Conservation (phyloP, 2,888 invertebrate species). For the Allygus modestus region DNA sequence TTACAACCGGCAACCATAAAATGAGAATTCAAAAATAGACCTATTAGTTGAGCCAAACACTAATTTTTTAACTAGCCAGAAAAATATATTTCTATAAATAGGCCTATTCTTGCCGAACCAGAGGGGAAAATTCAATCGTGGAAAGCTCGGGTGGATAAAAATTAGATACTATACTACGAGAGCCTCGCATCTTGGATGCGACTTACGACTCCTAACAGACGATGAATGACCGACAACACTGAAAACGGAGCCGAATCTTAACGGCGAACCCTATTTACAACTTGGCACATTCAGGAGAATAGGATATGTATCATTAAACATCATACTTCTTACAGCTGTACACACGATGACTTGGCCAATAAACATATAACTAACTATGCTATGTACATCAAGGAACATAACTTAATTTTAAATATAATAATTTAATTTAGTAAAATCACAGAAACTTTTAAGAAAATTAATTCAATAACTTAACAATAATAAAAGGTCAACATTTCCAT, state of each 20-base stretch:
- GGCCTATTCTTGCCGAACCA: conserved; percentile 60
- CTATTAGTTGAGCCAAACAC: conserved; percentile 62
- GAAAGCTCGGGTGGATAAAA: conserved; percentile 54
- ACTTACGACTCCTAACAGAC: conserved; percentile 51
- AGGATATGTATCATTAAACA: conserved; percentile 70
- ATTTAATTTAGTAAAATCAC: conserved; percentile 62
- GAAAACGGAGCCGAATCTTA: conserved; percentile 61
- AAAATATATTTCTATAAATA: conserved; percentile 64
- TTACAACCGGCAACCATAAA: conserved; percentile 25
- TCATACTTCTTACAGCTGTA: conserved; percentile 64
- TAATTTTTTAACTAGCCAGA: conserved; percentile 65
- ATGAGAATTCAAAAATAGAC: conserved; percentile 44
- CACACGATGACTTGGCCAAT: conserved; percentile 65
- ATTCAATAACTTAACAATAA: conserved; percentile 59
- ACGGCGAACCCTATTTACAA: conserved; percentile 67
- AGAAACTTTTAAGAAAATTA: conserved; percentile 56
- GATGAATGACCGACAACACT: conserved; percentile 61
- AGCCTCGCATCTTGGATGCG: conserved; percentile 58
- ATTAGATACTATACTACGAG: conserved; percentile 55
- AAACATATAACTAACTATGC: conserved; percentile 40
- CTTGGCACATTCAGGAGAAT: conserved; percentile 67
- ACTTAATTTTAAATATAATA: conserved; percentile 61
- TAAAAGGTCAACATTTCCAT: conserved; percentile 33
- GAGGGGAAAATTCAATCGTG: conserved; percentile 53
- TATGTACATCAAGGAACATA: conserved; percentile 65